These are phyloP conservation scores for Neodiprion lecontei DNA, from an alignment of 1,140 invertebrate genomes.

Conservation along the genomic window DNA sequence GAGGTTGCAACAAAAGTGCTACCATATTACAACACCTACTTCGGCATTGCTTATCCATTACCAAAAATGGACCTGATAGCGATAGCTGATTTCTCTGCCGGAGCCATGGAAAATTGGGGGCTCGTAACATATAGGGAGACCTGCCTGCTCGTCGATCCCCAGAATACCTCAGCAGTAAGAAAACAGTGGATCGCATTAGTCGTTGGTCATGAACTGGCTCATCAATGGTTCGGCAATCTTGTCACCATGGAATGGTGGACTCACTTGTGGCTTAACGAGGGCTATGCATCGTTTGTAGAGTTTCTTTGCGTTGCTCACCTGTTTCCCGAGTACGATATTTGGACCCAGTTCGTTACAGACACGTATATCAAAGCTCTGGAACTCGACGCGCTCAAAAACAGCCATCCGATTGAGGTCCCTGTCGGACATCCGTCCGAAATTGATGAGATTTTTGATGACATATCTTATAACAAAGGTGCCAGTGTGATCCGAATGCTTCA, in stretches of 20 bases:
- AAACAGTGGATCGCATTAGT: slow-evolving; percentile 90
- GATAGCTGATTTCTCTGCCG: slow-evolving; percentile 89
- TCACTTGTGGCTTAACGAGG: slow-evolving; percentile 90
- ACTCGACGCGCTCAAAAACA: slow-evolving; percentile 88
- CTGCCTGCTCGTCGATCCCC: slow-evolving; percentile 81
- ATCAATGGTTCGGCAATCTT: slow-evolving; percentile 90
- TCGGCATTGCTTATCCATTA: slow-evolving; percentile 93
- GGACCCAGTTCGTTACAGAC: slow-evolving; percentile 90
- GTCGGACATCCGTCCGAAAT: slow-evolving; percentile 91
- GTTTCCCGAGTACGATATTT: slow-evolving; percentile 93
- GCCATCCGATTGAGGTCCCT: slow-evolving; percentile 90
- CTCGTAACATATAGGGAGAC: slow-evolving; percentile 84
- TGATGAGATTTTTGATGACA: slow-evolving; percentile 95
- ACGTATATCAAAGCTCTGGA: slow-evolving; percentile 83
- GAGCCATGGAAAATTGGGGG: slow-evolving; percentile 98
- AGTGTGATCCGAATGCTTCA: slow-evolving; percentile 97
- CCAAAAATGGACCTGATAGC: slow-evolving; percentile 97
- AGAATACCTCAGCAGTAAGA: slow-evolving; percentile 82
- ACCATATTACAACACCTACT: slow-evolving; percentile 94
- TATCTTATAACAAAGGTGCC: slow-evolving; percentile 93
- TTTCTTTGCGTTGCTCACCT: slow-evolving; percentile 87
- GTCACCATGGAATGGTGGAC: slow-evolving; percentile 94
- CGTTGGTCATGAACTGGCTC: slow-evolving; percentile 87
- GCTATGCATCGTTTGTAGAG: slow-evolving; percentile 90
- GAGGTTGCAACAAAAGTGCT: slow-evolving; percentile 86